Percentiles rank a stretch among this genome's conserved stretches.
These are phyloP conservation scores for Drosophila chauvacae DNA, from an alignment of 1,140 invertebrate genomes.

Conservation along the genomic window DNA sequence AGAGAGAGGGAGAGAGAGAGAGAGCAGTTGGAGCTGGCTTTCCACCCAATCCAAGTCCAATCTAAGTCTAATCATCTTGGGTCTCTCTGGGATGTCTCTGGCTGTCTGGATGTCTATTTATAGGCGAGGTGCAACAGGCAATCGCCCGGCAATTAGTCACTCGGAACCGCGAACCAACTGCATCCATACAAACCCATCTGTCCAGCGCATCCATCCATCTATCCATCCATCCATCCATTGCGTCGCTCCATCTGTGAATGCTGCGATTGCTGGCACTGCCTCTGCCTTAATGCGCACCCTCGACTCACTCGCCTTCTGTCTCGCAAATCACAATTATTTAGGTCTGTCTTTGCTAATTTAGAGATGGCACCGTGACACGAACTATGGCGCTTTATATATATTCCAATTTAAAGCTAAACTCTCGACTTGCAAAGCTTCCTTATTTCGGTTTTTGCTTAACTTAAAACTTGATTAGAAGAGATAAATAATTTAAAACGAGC, in stretches of 20 bases:
- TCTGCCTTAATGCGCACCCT: slow-evolving; percentile 49
- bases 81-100: slow-evolving; percentile 7
- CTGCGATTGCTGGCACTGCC: slow-evolving; percentile 9
- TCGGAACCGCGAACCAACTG: slow-evolving; percentile 46
- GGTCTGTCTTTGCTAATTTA: slow-evolving; percentile 14
- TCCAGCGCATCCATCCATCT: slow-evolving; percentile 10
- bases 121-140: slow-evolving; percentile 57
- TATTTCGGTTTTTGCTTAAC: not conserved
- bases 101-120: slow-evolving; percentile 54
- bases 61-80: slow-evolving; percentile 43
- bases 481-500: too few species aligned
- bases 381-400: too few species aligned
- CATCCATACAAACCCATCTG: slow-evolving; percentile 8
- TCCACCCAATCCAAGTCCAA: slow-evolving; percentile 26
- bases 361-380: slow-evolving; percentile 26
- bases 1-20: not conserved
- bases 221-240: slow-evolving; percentile 18
- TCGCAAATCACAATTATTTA: slow-evolving; percentile 49
- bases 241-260: slow-evolving; percentile 24
- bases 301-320: slow-evolving; percentile 29
- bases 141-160: slow-evolving; percentile 75
- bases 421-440: not conserved
- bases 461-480: not conserved
- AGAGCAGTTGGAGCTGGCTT: slow-evolving; percentile 2
- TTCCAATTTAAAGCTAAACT: not conserved